phyloP scores from a whole-genome alignment of 1,140 invertebrate species.

The Papilio glaucus region DNA sequence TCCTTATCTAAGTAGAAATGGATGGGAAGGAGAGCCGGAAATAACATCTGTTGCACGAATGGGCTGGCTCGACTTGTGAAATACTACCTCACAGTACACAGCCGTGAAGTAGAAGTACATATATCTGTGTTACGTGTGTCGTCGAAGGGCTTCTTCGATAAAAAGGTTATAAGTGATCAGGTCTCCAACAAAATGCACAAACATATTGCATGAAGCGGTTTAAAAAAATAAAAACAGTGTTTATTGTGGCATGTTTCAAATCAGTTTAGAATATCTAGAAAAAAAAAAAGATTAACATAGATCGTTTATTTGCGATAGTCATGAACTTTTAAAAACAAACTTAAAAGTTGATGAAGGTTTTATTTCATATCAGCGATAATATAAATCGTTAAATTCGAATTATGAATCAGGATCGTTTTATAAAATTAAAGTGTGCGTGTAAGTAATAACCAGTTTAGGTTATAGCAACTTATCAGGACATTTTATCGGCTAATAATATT shows the following conservation, averaged over 20 bases:
- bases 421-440: neutral
- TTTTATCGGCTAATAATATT: neutral
- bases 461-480: neutral
- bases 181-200: neutral
- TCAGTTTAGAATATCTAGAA: neutral
- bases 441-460: slow-evolving; percentile 8
- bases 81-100: too few relatives aligned
- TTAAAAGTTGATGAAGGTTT: neutral
- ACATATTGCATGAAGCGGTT: neutral
- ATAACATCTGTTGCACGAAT: too few relatives aligned
- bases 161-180: too few relatives aligned
- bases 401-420: neutral
- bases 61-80: too few relatives aligned
- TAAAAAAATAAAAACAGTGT: neutral
- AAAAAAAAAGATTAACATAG: neutral
- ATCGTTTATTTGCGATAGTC: neutral
- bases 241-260: neutral
- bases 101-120: too few relatives aligned
- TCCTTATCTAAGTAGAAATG: too few relatives aligned
- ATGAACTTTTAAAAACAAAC: neutral
- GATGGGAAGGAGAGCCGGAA: too few relatives aligned
- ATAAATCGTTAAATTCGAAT: neutral
- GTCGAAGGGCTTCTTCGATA: too few relatives aligned
- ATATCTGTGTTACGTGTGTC: too few relatives aligned
- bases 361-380: neutral